phyloP scores from a whole-genome alignment of 1,140 invertebrate genomes.

The Periplaneta americana region DNA sequence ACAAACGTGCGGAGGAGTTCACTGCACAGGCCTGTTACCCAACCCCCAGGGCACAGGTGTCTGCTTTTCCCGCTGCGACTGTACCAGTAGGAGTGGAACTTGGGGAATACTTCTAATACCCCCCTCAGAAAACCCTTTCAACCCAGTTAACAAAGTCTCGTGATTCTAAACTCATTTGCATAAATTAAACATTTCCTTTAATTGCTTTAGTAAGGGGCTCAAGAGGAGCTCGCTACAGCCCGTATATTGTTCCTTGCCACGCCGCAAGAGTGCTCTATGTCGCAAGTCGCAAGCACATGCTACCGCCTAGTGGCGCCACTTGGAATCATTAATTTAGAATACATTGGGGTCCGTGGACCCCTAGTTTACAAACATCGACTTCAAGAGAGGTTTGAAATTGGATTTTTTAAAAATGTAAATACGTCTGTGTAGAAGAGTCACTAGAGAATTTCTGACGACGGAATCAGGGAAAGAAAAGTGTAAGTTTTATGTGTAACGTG shows the following conservation, averaged over 20 bases:
- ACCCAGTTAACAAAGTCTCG: slow-evolving; percentile 17
- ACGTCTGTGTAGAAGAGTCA: no score
- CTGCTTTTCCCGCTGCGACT: background rate
- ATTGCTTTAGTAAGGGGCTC: slow-evolving; percentile 16
- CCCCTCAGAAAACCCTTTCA: slow-evolving; percentile 3
- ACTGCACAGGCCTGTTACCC: background rate
- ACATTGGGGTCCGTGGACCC: no score
- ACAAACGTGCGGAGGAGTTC: no score
- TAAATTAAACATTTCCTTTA: slow-evolving; percentile 23
- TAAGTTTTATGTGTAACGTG: no score
- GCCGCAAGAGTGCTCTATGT: background rate
- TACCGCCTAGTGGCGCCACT: background rate
- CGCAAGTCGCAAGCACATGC: background rate
- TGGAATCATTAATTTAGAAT: no score
- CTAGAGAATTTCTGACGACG: no score
- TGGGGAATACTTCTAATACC: slow-evolving; percentile 1
- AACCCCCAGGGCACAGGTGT: background rate
- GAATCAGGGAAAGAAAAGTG: no score
- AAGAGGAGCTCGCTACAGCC: background rate
- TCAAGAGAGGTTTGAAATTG: no score
- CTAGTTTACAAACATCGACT: no score
- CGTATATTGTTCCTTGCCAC: background rate
- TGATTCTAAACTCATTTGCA: slow-evolving; percentile 21
- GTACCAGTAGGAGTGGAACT: background rate
- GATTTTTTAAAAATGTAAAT: no score